Percentiles rank a stretch among this genome's conserved stretches.
Conservation (phyloP, 2,113 vertebrate species). For the Asarcornis scutulata region DNA sequence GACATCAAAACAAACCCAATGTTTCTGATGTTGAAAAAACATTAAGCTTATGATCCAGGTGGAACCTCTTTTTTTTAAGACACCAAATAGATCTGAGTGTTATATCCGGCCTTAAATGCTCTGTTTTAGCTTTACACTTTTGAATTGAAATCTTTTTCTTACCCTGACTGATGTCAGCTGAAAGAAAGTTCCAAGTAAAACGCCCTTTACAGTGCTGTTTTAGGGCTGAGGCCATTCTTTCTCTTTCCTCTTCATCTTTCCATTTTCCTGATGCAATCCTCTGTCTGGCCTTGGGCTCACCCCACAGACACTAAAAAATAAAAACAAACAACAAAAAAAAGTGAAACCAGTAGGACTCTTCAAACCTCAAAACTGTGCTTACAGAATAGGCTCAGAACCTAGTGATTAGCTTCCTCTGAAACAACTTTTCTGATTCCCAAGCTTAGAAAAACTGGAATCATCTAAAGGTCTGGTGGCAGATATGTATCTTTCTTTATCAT, state of each 20-base stretch:
- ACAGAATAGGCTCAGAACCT: slow-evolving; percentile 17
- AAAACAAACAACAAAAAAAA: not conserved
- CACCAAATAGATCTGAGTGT: not conserved
- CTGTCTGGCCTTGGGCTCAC: slow-evolving; percentile 72
- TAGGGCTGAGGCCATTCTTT: slow-evolving; percentile 75
- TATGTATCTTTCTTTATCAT: not conserved
- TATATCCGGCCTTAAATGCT: slow-evolving; percentile 50
- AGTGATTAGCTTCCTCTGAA: slow-evolving; percentile 1
- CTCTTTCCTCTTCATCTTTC: slow-evolving; percentile 65
- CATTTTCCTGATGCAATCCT: slow-evolving; percentile 71
- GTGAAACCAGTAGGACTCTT: slow-evolving; percentile 7
- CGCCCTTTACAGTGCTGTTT: slow-evolving; percentile 73
- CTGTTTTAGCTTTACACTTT: slow-evolving; percentile 72
- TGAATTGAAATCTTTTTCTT: slow-evolving; percentile 65
- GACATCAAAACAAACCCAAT: slow-evolving; percentile 62
- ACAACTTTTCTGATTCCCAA: slow-evolving; percentile 3
- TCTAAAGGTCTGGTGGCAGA: not conserved
- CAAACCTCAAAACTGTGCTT: slow-evolving; percentile 36
- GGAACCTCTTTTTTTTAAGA: not conserved
- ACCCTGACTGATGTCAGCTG: slow-evolving; percentile 70
- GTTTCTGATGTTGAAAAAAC: slow-evolving; percentile 63
- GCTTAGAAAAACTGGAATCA: not conserved
- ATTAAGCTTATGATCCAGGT: slow-evolving; percentile 35
- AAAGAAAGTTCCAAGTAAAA: slow-evolving; percentile 66
- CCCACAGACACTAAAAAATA: slow-evolving; percentile 54